phyloP scores from a whole-genome alignment of 2,797 vertebrate species.

The Bradypodion pumilum region DNA sequence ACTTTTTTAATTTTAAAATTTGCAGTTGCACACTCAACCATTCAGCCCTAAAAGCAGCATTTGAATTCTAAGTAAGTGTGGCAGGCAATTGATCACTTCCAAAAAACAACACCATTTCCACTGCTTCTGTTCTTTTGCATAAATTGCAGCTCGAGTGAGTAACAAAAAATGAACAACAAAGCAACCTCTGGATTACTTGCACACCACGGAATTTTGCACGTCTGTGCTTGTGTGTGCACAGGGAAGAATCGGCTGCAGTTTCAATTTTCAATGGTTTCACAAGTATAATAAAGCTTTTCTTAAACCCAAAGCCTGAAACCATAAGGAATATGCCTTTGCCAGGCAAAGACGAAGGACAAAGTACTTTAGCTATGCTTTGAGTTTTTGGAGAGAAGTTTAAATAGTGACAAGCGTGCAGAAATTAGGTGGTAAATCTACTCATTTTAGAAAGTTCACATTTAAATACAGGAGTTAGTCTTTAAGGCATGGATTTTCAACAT shows the following conservation, averaged over 20 bases:
- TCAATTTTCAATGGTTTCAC: not conserved
- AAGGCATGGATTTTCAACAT: too few relatives aligned
- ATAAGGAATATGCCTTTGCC: not conserved
- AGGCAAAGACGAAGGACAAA: too few relatives aligned
- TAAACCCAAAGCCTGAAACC: not conserved
- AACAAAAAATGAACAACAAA: not conserved
- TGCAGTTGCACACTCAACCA: constrained; percentile 66
- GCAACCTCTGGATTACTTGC: not conserved
- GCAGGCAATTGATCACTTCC: constrained; percentile 43
- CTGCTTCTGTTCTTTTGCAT: constrained; percentile 8
- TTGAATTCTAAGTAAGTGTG: constrained; percentile 68
- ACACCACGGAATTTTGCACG: not conserved
- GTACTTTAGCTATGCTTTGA: too few relatives aligned
- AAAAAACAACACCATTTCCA: constrained; percentile 41
- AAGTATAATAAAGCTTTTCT: not conserved
- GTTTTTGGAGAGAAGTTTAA: not conserved
- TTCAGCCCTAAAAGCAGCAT: constrained; percentile 63
- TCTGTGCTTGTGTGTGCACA: too few relatives aligned
- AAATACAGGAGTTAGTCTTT: too few relatives aligned
- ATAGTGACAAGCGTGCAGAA: not conserved
- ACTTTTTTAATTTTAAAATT: constrained; percentile 73
- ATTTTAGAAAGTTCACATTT: too few relatives aligned
- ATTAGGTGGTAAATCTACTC: not conserved
- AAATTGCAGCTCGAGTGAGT: not conserved
- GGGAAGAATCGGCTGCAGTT: not conserved